Evolutionary conservation across 1,140 invertebrate genomes (phyloP).

Genomic region (Leptopilina boulardi): DNA sequence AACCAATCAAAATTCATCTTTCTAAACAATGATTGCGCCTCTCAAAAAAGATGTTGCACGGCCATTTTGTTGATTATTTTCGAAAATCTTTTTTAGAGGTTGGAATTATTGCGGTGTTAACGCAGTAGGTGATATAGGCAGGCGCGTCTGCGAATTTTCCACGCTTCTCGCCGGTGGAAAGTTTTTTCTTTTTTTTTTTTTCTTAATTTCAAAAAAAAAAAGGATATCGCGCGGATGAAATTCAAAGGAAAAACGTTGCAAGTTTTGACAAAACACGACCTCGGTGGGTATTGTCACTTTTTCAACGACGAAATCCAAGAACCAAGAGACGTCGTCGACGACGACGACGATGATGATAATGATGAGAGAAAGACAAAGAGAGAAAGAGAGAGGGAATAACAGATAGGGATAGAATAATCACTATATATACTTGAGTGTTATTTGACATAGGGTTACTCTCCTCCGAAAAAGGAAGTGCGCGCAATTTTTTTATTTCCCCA

Average conservation of each 20-base stretch:
- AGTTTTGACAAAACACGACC: conserved; percentile 60
- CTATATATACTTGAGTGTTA: neutral
- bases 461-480: neutral
- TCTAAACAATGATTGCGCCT: conserved; percentile 63
- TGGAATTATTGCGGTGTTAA: conserved; percentile 40
- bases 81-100: conserved; percentile 66
- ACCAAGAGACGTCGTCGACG: neutral
- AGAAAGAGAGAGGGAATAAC: conserved; percentile 36
- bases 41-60: conserved; percentile 58
- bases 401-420: neutral
- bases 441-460: neutral
- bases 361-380: conserved; percentile 32
- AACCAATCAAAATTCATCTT: conserved; percentile 60
- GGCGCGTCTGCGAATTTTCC: conserved; percentile 41
- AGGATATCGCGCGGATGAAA: conserved; percentile 64
- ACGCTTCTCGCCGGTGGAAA: conserved; percentile 30
- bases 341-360: neutral
- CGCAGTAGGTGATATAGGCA: conserved; percentile 43
- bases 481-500: neutral
- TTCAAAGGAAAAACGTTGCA: conserved; percentile 51
- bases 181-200: neutral
- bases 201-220: conserved; percentile 11
- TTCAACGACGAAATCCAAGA: neutral
- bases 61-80: conserved; percentile 74
- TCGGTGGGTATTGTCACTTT: conserved; percentile 63